Evolutionary conservation across 1,140 invertebrate genomes (phyloP).

Genomic region (Atta colombica): DNA sequence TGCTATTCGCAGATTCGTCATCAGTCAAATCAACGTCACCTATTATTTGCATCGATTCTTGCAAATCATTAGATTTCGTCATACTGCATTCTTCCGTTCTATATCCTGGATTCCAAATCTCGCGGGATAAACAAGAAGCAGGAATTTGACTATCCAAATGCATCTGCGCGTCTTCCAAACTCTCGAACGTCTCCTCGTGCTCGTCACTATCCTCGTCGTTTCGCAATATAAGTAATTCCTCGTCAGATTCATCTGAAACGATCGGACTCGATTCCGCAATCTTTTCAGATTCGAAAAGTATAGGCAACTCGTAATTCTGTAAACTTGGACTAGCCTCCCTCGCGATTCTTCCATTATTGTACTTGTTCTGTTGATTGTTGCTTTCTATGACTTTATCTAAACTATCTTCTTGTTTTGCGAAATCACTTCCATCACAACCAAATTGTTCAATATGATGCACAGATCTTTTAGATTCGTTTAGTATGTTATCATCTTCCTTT

Average conservation of each 20-base stretch:
- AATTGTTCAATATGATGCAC: not conserved
- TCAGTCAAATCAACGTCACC: conserved; percentile 81
- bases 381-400: not conserved
- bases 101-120: not conserved
- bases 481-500: not conserved
- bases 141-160: not conserved
- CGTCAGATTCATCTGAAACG: conserved; percentile 37
- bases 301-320: not conserved
- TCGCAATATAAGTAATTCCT: conserved; percentile 44
- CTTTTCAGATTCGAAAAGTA: not conserved
- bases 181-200: conserved; percentile 77
- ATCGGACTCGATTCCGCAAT: not conserved
- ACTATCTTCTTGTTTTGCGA: not conserved
- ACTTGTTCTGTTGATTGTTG: conserved; percentile 10
- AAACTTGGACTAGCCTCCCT: not conserved
- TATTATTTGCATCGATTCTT: conserved; percentile 1
- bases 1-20: conserved; percentile 79
- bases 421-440: not conserved
- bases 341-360: conserved; percentile 40
- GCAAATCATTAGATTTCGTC: conserved; percentile 50
- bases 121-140: not conserved
- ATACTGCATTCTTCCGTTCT: not conserved
- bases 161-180: conserved; percentile 65
- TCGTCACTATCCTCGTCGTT: conserved; percentile 44
- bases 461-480: not conserved